A percentile compares a stretch with the other conserved stretches of the same genome.
Evolutionary conservation across 2,797 vertebrate species (phyloP).

Genomic region (Myotis pilosus): DNA sequence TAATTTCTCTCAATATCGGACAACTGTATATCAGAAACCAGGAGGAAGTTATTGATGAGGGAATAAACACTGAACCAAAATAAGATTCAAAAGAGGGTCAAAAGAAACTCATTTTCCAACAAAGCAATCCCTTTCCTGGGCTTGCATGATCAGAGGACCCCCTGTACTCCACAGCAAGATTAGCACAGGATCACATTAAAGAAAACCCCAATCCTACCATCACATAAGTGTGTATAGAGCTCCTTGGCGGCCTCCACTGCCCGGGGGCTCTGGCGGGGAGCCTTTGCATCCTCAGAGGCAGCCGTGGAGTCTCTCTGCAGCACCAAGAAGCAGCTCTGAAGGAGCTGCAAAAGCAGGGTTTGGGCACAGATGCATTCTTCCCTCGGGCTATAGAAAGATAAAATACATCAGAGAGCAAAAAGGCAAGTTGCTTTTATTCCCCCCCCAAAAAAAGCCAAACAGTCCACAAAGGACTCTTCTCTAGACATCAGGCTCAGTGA

Average conservation of each 20-base stretch:
- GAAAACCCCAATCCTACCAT: constrained; percentile 83
- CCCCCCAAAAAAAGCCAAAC: neutral
- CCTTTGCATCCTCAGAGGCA: constrained; percentile 65
- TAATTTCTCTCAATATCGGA: neutral
- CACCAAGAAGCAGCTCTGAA: constrained; percentile 95
- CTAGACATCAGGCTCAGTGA: neutral
- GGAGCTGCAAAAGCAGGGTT: constrained; percentile 92
- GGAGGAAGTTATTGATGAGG: neutral
- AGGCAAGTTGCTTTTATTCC: neutral
- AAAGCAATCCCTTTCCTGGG: neutral
- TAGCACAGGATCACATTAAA: neutral
- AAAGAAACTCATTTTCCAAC: neutral
- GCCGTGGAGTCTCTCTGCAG: constrained; percentile 83
- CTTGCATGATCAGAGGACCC: neutral
- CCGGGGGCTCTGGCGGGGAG: constrained; percentile 72
- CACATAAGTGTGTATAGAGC: constrained; percentile 93
- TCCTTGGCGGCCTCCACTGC: constrained; percentile 87
- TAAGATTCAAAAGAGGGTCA: constrained; percentile 8
- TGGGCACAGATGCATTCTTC: constrained; percentile 92
- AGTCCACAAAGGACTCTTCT: neutral
- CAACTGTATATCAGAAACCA: neutral
- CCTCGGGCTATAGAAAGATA: constrained; percentile 77
- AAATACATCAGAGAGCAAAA: neutral
- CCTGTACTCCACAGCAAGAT: neutral
- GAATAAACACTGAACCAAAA: constrained; percentile 36